A percentile compares a stretch with the other conserved stretches of the same genome.
Evolutionary conservation across 2,888 invertebrate species (phyloP).

Genomic region (Bombyx huttoni): DNA sequence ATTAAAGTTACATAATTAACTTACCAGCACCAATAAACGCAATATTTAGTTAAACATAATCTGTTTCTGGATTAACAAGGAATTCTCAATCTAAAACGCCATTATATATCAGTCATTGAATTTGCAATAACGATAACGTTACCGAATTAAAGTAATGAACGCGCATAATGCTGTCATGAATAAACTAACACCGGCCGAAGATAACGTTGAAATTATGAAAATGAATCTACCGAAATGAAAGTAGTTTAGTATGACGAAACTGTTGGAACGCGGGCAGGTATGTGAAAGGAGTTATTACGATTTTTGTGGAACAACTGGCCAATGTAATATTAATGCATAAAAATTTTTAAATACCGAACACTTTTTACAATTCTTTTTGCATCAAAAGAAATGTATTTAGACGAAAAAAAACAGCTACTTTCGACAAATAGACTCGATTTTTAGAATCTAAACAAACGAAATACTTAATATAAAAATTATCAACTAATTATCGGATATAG

Average conservation of each 20-base stretch:
- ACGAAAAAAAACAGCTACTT: no score
- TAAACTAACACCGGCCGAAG: constrained; percentile 1
- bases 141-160: neutral
- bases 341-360: neutral
- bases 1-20: neutral
- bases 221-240: constrained; percentile 4
- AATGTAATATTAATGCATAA: neutral
- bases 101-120: neutral
- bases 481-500: neutral
- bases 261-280: neutral
- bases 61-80: neutral
- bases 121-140: neutral
- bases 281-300: neutral
- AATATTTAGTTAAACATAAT: neutral
- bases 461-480: neutral
- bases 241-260: neutral
- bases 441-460: neutral
- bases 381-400: no score
- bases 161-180: neutral
- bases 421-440: no score
- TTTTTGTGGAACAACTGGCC: neutral
- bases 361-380: neutral
- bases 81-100: neutral
- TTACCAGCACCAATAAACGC: neutral
- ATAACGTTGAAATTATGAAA: constrained; percentile 22